Evolutionary conservation across 2,797 vertebrate genomes (phyloP).

Genomic region (Anomalospiza imberbis): DNA sequence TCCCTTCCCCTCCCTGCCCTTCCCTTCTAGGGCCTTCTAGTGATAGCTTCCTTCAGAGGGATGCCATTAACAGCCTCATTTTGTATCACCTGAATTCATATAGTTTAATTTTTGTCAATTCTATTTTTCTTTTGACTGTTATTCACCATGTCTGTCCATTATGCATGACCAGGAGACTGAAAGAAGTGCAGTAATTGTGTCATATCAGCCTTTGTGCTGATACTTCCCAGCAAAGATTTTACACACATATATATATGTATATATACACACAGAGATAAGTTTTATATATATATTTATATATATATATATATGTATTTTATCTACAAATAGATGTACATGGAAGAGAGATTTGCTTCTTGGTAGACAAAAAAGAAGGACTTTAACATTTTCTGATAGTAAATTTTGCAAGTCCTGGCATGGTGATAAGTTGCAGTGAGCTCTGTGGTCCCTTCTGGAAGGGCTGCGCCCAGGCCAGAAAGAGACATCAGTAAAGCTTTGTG

Average conservation of each 20-base stretch:
- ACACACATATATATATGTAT: accelerated
- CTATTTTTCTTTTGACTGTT: background rate
- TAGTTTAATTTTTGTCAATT: background rate
- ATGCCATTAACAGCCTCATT: background rate
- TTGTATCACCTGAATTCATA: background rate
- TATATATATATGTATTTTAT: background rate
- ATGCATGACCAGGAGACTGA: background rate
- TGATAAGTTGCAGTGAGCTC: background rate
- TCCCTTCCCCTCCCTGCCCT: too few species aligned
- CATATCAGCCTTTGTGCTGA: background rate
- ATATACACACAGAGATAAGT: accelerated
- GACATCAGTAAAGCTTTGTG: too few species aligned
- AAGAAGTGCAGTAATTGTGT: background rate
- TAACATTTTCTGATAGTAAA: background rate
- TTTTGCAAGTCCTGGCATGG: background rate
- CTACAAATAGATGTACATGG: background rate
- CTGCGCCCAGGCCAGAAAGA: background rate
- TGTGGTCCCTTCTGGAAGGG: background rate
- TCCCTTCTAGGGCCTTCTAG: too few species aligned
- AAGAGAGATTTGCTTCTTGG: background rate
- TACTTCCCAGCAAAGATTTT: background rate
- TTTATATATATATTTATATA: too few species aligned
- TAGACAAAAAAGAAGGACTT: background rate
- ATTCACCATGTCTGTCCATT: background rate
- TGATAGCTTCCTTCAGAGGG: background rate